These are phyloP conservation scores for Drosophila takahashii DNA, from an alignment of 1,140 invertebrate species.

Conservation along the genomic window DNA sequence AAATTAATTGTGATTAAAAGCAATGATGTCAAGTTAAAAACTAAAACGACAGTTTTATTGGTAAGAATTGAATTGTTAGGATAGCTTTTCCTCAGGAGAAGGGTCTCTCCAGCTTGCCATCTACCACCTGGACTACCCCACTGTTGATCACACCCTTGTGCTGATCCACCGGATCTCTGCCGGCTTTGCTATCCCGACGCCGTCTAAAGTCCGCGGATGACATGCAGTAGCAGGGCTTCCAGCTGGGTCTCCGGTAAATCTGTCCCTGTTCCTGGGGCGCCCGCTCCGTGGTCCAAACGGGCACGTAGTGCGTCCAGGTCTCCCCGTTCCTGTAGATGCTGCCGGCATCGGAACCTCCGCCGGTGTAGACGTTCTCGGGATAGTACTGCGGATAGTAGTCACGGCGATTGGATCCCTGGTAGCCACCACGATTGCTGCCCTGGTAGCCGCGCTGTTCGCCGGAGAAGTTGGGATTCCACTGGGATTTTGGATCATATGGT, in stretches of 20 bases:
- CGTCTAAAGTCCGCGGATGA: slow-evolving; percentile 65
- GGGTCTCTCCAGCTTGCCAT: slow-evolving; percentile 75
- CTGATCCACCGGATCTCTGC: slow-evolving; percentile 7
- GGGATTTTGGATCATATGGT: slow-evolving; percentile 71
- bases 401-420: slow-evolving; percentile 25
- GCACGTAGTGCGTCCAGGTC: slow-evolving; percentile 78
- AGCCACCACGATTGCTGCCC: slow-evolving; percentile 22
- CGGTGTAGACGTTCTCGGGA: slow-evolving; percentile 61
- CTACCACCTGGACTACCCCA: slow-evolving; percentile 57
- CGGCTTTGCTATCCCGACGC: slow-evolving; percentile 53
- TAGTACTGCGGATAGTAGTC: slow-evolving; percentile 70
- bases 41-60: slow-evolving; percentile 8
- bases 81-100: slow-evolving; percentile 55
- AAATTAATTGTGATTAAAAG: slow-evolving; percentile 5
- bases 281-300: slow-evolving; percentile 81
- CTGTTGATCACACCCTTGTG: slow-evolving; percentile 30
- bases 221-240: slow-evolving; percentile 83
- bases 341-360: slow-evolving; percentile 35
- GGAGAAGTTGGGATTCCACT: slow-evolving; percentile 78
- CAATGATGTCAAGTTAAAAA: neutral
- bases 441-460: slow-evolving; percentile 60
- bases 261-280: slow-evolving; percentile 61
- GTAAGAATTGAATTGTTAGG: neutral
- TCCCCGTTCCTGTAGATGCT: slow-evolving; percentile 62
- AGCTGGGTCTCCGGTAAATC: slow-evolving; percentile 60